These are phyloP conservation scores for Taphrorychus bicolor DNA, from an alignment of 2,888 invertebrate genomes.

Conservation along the genomic window DNA sequence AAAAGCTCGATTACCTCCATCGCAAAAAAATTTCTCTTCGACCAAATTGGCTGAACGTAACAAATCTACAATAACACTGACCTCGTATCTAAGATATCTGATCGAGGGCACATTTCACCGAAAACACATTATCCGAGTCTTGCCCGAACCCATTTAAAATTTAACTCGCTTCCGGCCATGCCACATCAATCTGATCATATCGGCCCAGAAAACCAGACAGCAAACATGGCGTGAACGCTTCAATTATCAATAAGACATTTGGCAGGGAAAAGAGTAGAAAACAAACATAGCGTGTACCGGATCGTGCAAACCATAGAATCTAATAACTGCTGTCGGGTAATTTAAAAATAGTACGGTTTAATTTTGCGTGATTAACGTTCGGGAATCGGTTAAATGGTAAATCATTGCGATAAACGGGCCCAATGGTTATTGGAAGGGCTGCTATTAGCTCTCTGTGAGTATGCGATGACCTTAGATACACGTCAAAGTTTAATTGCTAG, in stretches of 20 bases:
- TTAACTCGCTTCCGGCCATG: neutral
- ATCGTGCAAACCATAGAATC: constrained; percentile 33
- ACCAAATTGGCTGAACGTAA: too few relatives aligned
- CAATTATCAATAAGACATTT: constrained; percentile 37
- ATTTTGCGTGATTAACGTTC: constrained; percentile 30
- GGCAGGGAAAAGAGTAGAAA: constrained; percentile 24
- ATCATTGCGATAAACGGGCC: constrained; percentile 12
- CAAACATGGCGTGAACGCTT: constrained; percentile 13
- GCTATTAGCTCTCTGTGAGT: neutral
- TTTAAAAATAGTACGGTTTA: constrained; percentile 36
- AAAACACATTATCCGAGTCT: neutral
- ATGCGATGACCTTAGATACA: neutral
- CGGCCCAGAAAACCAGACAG: neutral
- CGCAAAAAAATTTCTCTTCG: too few relatives aligned
- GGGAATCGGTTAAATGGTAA: constrained; percentile 15
- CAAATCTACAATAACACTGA: too few relatives aligned
- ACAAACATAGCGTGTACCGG: constrained; percentile 33
- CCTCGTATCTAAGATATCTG: too few relatives aligned
- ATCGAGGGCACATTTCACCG: too few relatives aligned
- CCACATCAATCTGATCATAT: neutral
- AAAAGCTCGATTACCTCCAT: too few relatives aligned
- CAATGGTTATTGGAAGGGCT: neutral
- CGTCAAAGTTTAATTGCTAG: neutral
- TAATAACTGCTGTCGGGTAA: constrained; percentile 35
- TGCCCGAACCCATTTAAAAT: neutral